These are phyloP conservation scores for Daphoenositta chrysoptera DNA, from an alignment of 2,113 vertebrate genomes.

Conservation along the genomic window DNA sequence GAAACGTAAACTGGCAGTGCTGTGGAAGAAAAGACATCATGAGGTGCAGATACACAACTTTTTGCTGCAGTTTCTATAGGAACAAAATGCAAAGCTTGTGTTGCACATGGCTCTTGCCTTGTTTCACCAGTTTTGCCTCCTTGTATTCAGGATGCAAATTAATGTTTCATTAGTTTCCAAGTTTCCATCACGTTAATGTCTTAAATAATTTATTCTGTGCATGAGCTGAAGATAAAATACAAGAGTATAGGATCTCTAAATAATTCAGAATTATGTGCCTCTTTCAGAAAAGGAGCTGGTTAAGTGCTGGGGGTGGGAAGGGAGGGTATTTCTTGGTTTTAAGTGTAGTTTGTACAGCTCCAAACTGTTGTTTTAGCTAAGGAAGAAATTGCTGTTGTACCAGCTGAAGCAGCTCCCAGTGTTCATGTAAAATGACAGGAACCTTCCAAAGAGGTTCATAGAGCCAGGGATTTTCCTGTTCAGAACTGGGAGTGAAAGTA, in stretches of 20 bases:
- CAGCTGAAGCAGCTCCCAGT: background rate
- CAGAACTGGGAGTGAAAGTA: background rate
- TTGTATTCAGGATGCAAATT: slow-evolving; percentile 51
- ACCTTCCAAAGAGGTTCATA: background rate
- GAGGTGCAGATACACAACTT: background rate
- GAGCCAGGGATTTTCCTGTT: background rate
- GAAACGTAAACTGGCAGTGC: background rate
- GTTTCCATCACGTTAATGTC: slow-evolving; percentile 48
- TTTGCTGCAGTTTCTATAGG: background rate
- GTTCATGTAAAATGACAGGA: background rate
- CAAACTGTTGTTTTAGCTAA: background rate
- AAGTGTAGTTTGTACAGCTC: background rate
- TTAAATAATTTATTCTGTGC: slow-evolving; percentile 56
- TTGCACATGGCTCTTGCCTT: background rate
- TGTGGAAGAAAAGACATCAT: background rate
- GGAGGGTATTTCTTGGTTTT: background rate
- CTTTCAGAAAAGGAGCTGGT: background rate
- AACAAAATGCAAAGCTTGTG: background rate
- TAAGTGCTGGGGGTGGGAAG: background rate
- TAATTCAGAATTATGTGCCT: slow-evolving; percentile 38
- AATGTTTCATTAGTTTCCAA: slow-evolving; percentile 63
- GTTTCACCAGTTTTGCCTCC: slow-evolving; percentile 22
- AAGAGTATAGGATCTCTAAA: slow-evolving; percentile 27
- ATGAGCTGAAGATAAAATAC: slow-evolving; percentile 56
- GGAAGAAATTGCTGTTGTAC: background rate